Conservation (phyloP, 2,797 vertebrate genomes). For the Pogoniulus pusillus region DNA sequence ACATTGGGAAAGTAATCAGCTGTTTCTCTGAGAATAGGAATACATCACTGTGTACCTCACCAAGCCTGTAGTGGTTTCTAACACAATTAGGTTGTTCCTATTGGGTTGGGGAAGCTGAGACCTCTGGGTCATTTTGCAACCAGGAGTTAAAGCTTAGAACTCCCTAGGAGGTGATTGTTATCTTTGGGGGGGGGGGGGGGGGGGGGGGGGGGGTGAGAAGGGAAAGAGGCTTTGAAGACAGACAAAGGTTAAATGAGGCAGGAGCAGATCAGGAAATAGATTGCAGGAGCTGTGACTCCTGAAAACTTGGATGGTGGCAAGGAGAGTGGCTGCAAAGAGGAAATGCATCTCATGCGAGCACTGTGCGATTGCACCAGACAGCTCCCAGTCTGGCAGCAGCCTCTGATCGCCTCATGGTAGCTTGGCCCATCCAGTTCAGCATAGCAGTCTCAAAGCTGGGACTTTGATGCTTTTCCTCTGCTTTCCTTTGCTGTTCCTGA, state of each 20-base stretch:
- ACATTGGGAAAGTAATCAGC: not conserved
- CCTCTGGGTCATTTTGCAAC: not conserved
- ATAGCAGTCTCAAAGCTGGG: not conserved
- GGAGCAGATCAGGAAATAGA: not conserved
- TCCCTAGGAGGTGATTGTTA: not conserved
- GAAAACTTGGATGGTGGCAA: not conserved
- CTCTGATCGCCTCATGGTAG: not conserved
- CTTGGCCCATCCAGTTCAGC: not conserved
- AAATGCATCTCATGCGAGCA: not conserved
- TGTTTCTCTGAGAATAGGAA: not conserved
- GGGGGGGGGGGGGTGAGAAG: not conserved
- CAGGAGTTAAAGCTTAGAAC: not conserved
- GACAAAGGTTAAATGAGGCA: not conserved
- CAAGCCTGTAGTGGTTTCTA: not conserved
- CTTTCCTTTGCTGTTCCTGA: not conserved
- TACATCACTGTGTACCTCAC: not conserved
- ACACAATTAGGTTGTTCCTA: not conserved
- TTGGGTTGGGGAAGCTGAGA: not conserved
- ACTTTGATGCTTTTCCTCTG: not conserved
- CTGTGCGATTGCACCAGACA: not conserved
- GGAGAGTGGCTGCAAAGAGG: not conserved
- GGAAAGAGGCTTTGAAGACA: not conserved
- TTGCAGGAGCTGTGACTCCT: not conserved
- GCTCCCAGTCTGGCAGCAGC: not conserved
- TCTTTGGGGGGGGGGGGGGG: not conserved